A percentile compares a stretch with the other conserved stretches of the same genome.
Evolutionary conservation across 2,888 invertebrate genomes (phyloP).

Genomic region (Sinopyrophorus schimmeli): DNA sequence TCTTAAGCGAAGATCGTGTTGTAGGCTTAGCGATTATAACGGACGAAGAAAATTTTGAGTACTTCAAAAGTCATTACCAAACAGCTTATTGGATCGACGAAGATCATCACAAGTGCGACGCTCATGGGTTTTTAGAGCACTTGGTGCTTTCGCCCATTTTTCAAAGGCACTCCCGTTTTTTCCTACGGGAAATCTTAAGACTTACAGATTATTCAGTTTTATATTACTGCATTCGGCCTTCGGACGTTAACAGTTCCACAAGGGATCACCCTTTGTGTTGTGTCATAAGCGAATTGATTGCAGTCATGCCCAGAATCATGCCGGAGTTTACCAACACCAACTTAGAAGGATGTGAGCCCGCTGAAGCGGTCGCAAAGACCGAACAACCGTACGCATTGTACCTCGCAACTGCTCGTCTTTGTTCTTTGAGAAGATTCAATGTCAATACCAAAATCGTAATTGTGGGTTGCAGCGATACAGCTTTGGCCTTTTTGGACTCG

Average conservation of each 20-base stretch:
- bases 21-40: constrained; percentile 46
- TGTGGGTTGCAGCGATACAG: constrained; percentile 67
- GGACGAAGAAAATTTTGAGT: constrained; percentile 47
- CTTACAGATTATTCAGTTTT: constrained; percentile 59
- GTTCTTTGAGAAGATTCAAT: constrained; percentile 56
- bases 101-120: constrained; percentile 43
- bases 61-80: constrained; percentile 51
- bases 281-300: constrained; percentile 41
- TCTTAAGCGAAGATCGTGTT: constrained; percentile 38
- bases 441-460: constrained; percentile 67
- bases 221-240: constrained; percentile 61
- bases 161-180: constrained; percentile 61
- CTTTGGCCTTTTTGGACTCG: constrained; percentile 64
- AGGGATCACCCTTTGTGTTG: constrained; percentile 40
- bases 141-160: constrained; percentile 63
- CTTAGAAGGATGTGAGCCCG: constrained; percentile 30
- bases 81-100: constrained; percentile 50
- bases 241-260: constrained; percentile 37
- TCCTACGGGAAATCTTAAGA: constrained; percentile 65
- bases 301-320: constrained; percentile 44
- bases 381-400: constrained; percentile 58
- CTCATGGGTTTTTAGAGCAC: constrained; percentile 54
- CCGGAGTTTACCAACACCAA: constrained; percentile 30
- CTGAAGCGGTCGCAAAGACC: constrained; percentile 29
- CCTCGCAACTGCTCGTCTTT: constrained; percentile 58